Evolutionary conservation across 2,888 invertebrate species (phyloP).

Genomic region (Rapana venosa): DNA sequence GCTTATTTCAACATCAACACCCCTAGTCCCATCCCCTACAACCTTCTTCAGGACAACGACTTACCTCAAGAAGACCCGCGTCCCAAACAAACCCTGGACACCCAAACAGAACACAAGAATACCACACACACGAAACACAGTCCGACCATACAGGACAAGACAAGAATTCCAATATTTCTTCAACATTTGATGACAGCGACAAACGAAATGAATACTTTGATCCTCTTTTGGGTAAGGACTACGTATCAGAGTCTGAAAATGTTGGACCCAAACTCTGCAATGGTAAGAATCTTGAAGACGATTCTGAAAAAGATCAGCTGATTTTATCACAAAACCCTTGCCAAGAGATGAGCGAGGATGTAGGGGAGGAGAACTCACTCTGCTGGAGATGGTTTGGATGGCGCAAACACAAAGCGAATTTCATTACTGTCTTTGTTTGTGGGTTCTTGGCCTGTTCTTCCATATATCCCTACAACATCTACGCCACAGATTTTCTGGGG

Average conservation of each 20-base stretch:
- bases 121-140: background rate
- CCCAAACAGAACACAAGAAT: no score
- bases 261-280: background rate
- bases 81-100: background rate
- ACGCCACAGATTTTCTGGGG: slow-evolving; percentile 27
- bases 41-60: background rate
- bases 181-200: no score
- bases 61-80: background rate
- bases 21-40: background rate
- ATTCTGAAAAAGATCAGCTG: background rate
- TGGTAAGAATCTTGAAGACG: background rate
- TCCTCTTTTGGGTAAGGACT: no score
- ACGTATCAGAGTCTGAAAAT: background rate
- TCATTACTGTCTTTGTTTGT: background rate
- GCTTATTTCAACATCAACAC: background rate
- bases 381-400: background rate
- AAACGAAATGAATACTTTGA: no score
- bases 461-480: slow-evolving; percentile 8
- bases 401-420: background rate
- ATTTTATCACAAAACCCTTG: no score
- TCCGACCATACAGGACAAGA: no score
- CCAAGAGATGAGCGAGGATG: no score
- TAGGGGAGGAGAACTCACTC: background rate
- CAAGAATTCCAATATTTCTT: no score
- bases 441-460: background rate